Evolutionary conservation across 2,888 invertebrate genomes (phyloP), one percentile per base, ranked within the genome.

Genomic region (Ceramica pisi): DNA sequence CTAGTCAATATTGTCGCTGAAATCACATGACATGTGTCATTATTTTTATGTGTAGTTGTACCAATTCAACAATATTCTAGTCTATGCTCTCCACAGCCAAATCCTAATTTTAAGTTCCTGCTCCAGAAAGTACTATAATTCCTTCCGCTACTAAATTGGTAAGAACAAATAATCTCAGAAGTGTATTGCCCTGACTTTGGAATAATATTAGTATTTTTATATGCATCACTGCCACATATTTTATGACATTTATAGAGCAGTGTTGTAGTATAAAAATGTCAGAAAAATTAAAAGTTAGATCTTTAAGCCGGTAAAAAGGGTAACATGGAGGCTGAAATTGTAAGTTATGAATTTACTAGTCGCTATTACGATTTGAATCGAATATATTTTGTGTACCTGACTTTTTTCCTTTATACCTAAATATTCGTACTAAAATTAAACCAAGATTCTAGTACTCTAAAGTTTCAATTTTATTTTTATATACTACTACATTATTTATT

Each of bases 281-380:
- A 16, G 3, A n/a, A 63, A 50, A 50, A 26, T 66, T 12, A 7
- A n/a, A 8, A 7, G 26, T 41, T 19, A 12, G 23, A 5, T 21
- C 8, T 31, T 21, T 23, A 53, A 19, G 38, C 31, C 10, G 31
- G 21, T 14, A 14, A 68, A 53, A 16, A 68, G 35, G 44, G 35
- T 26, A 26, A 31, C 53, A 26, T n/a, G 38, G 46, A 69, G 68
- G 35, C 70, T 69, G 70, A 46, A 38, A 2, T 23, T 19, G 9
- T 31, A 55, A 53, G 23, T 35, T 53, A 68, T 35, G 10, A 68
- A 68, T 68, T 68, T 53, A 68, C 67, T 68, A 67, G 41, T 31
- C 51, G 2, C 35, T 68, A 68, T 44, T 53, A 55, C 69, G 53
- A 44, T 55, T 67, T 35, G 23, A 53, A 53, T 68, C 68, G 46